Evolutionary conservation across 1,140 invertebrate genomes (phyloP).

Genomic region (Pseudoatta argentina): DNA sequence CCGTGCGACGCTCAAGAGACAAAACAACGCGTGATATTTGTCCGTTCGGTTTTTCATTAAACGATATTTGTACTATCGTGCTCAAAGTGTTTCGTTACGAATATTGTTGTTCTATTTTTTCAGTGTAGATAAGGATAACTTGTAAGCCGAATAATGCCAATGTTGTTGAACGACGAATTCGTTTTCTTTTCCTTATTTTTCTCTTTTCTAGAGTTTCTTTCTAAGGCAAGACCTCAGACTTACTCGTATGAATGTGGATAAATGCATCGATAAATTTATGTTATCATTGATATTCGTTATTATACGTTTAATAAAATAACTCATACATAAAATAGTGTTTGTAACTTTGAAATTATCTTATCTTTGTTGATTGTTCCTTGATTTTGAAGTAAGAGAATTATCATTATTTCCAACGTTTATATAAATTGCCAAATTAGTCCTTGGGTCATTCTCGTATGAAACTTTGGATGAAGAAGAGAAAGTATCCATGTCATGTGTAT

Average conservation of each 20-base stretch:
- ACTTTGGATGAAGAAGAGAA: slow-evolving; percentile 16
- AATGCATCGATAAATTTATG: slow-evolving; percentile 55
- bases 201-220: background rate
- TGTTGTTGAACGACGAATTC: slow-evolving; percentile 44
- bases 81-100: slow-evolving; percentile 51
- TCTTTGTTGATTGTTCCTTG: slow-evolving; percentile 43
- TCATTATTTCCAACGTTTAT: slow-evolving; percentile 1
- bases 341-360: slow-evolving; percentile 8
- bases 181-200: background rate
- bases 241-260: slow-evolving; percentile 20
- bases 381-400: background rate
- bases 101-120: slow-evolving; percentile 61
- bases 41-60: slow-evolving; percentile 30
- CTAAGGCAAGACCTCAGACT: slow-evolving; percentile 5
- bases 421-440: background rate
- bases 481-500: background rate
- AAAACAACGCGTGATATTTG: slow-evolving; percentile 19
- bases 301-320: slow-evolving; percentile 73
- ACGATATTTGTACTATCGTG: slow-evolving; percentile 26
- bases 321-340: slow-evolving; percentile 42
- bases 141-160: slow-evolving; percentile 47
- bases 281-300: slow-evolving; percentile 66
- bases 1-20: slow-evolving; percentile 15
- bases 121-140: slow-evolving; percentile 38
- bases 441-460: background rate